phyloP scores from a whole-genome alignment of 2,797 vertebrate genomes.

The Amazonetta brasiliensis region DNA sequence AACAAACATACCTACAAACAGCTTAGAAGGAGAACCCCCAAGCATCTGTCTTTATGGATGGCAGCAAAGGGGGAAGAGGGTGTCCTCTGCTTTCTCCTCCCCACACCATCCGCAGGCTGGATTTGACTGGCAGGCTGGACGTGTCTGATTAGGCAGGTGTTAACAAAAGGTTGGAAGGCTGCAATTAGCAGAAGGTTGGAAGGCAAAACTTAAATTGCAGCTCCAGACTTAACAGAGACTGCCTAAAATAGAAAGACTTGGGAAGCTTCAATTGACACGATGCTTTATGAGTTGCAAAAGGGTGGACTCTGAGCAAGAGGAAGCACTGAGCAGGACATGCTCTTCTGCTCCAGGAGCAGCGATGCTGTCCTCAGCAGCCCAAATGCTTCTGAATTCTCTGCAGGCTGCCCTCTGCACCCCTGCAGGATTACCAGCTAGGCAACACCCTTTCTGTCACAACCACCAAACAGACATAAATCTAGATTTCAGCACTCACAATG shows the following conservation, averaged over 20 bases:
- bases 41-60: not conserved
- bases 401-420: not conserved
- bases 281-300: not conserved
- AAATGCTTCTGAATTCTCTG: constrained; percentile 2
- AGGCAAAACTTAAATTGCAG: constrained; percentile 12
- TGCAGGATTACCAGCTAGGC: not conserved
- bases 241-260: not conserved
- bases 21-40: not conserved
- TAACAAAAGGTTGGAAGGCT: not conserved
- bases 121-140: not conserved
- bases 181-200: constrained; percentile 12
- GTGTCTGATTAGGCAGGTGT: not conserved
- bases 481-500: constrained; percentile 23
- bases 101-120: not conserved
- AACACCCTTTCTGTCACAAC: not conserved
- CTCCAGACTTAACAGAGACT: not conserved
- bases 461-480: constrained; percentile 10
- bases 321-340: not conserved
- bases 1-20: not conserved
- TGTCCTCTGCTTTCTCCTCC: not conserved
- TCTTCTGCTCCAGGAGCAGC: not conserved
- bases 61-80: not conserved
- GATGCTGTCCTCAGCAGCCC: not conserved
- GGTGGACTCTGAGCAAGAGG: not conserved
- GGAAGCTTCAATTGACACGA: not conserved